Conservation (phyloP, 64 coral and sea anemone species). For the Montipora cactus region DNA sequence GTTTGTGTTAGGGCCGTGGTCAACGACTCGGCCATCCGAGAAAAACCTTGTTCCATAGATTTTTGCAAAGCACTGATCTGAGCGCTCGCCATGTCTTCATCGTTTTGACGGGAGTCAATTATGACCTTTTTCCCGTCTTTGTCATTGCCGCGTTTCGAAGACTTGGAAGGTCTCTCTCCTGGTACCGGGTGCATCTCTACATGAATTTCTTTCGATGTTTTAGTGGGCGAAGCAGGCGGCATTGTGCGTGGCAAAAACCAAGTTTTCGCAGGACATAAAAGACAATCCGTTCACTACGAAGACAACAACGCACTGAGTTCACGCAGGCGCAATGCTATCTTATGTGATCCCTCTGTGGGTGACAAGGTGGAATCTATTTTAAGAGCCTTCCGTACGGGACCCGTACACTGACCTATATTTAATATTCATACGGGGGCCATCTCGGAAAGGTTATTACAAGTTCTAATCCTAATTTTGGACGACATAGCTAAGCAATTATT, state of each 20-base stretch:
- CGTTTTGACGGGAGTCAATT: background rate
- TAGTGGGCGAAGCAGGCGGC: background rate
- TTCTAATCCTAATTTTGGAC: no score
- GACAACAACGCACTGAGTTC: background rate
- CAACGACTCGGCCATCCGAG: background rate
- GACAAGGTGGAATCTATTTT: conserved; percentile 6
- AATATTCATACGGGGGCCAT: no score
- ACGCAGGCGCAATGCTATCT: background rate
- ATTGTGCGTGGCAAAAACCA: background rate
- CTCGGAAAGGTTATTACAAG: no score
- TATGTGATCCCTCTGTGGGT: background rate
- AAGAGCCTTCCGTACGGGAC: no score
- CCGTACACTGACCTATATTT: no score
- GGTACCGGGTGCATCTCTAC: no score
- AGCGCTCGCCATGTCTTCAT: background rate
- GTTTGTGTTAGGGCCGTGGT: background rate
- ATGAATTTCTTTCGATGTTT: no score
- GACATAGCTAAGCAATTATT: no score
- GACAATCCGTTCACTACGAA: background rate
- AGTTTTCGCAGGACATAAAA: background rate
- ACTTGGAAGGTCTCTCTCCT: background rate
- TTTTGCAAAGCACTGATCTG: background rate
- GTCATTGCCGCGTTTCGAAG: background rate
- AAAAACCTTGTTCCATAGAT: background rate
- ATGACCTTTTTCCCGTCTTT: background rate